A percentile compares a stretch with the other conserved stretches of the same genome.
Evolutionary conservation across 2,797 vertebrate species (phyloP).

Genomic region (Hozukius guyotensis): DNA sequence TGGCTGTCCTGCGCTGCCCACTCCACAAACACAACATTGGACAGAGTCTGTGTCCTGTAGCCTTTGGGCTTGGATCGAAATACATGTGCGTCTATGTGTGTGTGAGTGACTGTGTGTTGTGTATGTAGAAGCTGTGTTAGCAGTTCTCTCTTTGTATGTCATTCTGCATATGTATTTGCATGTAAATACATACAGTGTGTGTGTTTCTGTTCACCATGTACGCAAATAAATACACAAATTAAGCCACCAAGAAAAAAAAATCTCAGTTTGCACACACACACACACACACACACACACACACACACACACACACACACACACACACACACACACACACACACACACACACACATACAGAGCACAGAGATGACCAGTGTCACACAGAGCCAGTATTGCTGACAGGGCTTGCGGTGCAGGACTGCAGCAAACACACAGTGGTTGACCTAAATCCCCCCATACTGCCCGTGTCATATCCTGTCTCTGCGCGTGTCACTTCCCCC

Average conservation of each 20-base stretch:
- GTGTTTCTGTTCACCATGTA: conserved; percentile 13
- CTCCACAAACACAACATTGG: conserved; percentile 79
- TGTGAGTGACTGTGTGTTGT: not conserved
- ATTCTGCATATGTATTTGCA: conserved; percentile 10
- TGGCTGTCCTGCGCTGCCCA: conserved; percentile 70
- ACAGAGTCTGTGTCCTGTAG: conserved; percentile 75
- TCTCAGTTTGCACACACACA: not conserved
- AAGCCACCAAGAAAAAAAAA: not conserved
- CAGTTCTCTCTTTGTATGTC: not conserved
- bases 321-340: conserved; percentile 18
- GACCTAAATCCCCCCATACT: conserved; percentile 72
- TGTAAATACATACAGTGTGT: conserved; percentile 10
- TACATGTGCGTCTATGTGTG: conserved; percentile 17
- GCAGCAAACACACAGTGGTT: conserved; percentile 62
- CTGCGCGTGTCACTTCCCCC: conserved; percentile 69
- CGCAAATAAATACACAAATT: conserved; percentile 23
- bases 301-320: not conserved
- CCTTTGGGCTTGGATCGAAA: conserved; percentile 54
- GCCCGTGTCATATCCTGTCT: conserved; percentile 76
- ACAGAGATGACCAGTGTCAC: conserved; percentile 40
- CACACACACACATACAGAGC: conserved; percentile 8
- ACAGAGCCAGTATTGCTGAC: conserved; percentile 68
- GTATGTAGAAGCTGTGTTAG: conserved; percentile 11
- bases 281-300: conserved; percentile 8
- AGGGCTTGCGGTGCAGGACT: conserved; percentile 48